Conservation (phyloP, 2,113 vertebrate species). For the Odocoileus hemionus region DNA sequence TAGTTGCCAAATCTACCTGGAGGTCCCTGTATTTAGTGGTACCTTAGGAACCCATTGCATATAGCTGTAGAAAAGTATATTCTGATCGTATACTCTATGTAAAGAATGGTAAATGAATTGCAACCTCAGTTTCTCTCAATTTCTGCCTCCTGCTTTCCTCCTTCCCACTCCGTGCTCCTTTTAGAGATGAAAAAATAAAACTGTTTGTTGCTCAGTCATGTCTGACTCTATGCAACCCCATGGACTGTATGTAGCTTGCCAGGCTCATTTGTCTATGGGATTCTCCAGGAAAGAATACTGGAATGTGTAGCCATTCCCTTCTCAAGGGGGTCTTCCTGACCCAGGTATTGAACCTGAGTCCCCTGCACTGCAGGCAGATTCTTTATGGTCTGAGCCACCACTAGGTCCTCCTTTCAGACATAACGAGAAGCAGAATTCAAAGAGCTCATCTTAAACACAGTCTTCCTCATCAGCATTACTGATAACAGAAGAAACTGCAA, state of each 20-base stretch:
- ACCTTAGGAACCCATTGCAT: not conserved
- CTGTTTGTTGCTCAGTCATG: not conserved
- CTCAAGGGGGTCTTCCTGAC: not conserved
- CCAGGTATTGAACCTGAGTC: not conserved
- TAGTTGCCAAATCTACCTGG: not conserved
- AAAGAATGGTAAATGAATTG: not conserved
- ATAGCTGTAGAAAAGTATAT: not conserved
- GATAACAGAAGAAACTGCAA: not conserved
- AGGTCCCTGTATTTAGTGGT: not conserved
- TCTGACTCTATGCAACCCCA: not conserved
- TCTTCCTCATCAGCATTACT: not conserved
- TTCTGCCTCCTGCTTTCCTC: not conserved
- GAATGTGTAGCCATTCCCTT: not conserved
- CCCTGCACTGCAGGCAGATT: not conserved
- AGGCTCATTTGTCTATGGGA: not conserved
- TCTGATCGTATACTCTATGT: not conserved
- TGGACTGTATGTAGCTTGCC: not conserved
- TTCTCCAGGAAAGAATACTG: not conserved
- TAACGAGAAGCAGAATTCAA: not conserved
- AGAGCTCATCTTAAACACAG: not conserved
- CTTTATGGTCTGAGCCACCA: not conserved
- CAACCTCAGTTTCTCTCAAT: not conserved
- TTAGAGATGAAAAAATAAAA: not conserved
- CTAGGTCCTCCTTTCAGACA: not conserved
- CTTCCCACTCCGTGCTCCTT: not conserved